A percentile compares a stretch with the other conserved stretches of the same genome.
phyloP scores from a whole-genome alignment of 2,888 invertebrate species.

The Xanthorhoe spadicearia region DNA sequence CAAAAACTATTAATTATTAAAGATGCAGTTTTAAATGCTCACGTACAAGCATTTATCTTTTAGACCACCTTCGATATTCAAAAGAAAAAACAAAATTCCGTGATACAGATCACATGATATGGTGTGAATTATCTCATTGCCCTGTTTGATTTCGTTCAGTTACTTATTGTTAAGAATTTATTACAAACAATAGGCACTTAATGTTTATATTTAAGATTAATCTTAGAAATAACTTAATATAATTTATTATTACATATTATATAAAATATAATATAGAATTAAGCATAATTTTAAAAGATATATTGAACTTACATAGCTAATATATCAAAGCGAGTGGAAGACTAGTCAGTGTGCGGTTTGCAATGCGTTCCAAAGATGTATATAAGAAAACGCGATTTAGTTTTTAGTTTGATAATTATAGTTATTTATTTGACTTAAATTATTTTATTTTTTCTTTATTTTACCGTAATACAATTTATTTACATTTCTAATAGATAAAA shows the following conservation, averaged over 20 bases:
- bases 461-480: neutral
- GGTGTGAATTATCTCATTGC: neutral
- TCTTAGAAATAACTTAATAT: neutral
- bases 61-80: too few relatives aligned
- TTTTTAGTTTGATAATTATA: slow-evolving; percentile 35
- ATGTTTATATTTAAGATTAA: neutral
- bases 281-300: slow-evolving; percentile 36
- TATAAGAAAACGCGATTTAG: slow-evolving; percentile 72
- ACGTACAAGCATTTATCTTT: too few relatives aligned
- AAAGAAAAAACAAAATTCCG: too few relatives aligned
- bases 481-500: neutral
- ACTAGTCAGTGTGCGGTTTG: slow-evolving; percentile 83
- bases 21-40: too few relatives aligned
- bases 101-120: too few relatives aligned
- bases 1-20: too few relatives aligned
- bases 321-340: slow-evolving; percentile 65
- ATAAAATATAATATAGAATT: slow-evolving; percentile 16
- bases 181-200: neutral
- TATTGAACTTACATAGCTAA: slow-evolving; percentile 45
- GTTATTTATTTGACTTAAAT: slow-evolving; percentile 14
- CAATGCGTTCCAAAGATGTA: slow-evolving; percentile 84
- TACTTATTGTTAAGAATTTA: too few relatives aligned
- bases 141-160: neutral
- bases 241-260: neutral
- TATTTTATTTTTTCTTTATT: neutral